Evolutionary conservation across 2,888 invertebrate species (phyloP), one percentile per base, ranked within the genome.

Genomic region (Pandemis corylana): DNA sequence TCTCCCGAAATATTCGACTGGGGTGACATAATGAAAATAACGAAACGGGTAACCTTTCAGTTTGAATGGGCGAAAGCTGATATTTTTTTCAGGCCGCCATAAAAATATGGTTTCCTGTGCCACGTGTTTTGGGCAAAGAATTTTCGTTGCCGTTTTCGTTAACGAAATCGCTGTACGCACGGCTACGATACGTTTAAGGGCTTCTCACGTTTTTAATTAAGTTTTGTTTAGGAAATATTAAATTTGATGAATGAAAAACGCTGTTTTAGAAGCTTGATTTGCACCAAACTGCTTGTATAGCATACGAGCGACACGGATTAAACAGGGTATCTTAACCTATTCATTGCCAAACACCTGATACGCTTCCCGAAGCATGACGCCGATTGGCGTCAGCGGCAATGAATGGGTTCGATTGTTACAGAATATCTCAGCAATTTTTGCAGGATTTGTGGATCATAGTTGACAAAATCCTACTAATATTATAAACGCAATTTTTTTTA

Each of bases 1-100:
- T 62, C 62, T 62, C 62, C 5, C 61, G 36, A 61, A 62, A 62
- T 41, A 62, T 62, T 62, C 41, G n/a, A 41, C 62, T 41, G 41
- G 61, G 62, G 41, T 62, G 62, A 62, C 62, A 62, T 62, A 41
- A 62, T 62, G 62, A 62, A 62, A 62, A 62, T 62, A 41, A 62
- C 61, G 36, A 36, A 61, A 61, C 41, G 62, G 62, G 62, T 62
- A 41, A 62, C 62, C 62, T 62, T 62, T 62, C 41, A 4, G 41
- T 62, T 41, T 62, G 62, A 62, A 62, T 62, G 62, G 13, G 41
- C 13, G 62, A 62, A 62, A 62, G n/a, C 62, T 62, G 41, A 62
- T 62, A 62, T 62, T 41, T n/a, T 62, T 41, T 61, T 61, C 12
- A 2, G 3, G 36, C 12, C n/a, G n/a, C 62, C 62, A 59, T 59